Evolutionary conservation across 2,797 vertebrate genomes (phyloP).

Genomic region (Lindbergichthys nudifrons): DNA sequence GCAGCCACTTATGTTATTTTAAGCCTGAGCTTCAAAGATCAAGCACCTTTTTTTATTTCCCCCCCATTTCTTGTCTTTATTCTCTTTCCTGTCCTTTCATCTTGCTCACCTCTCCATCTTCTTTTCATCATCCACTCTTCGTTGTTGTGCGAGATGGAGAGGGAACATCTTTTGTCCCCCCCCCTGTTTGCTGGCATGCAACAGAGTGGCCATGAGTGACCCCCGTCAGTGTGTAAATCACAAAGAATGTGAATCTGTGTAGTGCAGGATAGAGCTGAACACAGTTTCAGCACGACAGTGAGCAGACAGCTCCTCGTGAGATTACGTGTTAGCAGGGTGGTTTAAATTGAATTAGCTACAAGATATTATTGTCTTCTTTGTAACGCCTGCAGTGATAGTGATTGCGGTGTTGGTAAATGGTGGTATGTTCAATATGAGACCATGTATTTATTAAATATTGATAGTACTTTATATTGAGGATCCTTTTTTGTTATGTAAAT

Average conservation of each 20-base stretch:
- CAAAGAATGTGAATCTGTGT: constrained; percentile 3
- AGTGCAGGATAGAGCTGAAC: constrained; percentile 10
- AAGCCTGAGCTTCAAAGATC: constrained; percentile 31
- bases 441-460: constrained; percentile 1
- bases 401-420: neutral
- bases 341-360: neutral
- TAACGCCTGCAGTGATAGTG: neutral
- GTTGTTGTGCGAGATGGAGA: constrained; percentile 24
- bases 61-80: constrained; percentile 10
- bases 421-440: neutral
- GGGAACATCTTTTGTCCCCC: constrained; percentile 15
- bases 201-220: constrained; percentile 41
- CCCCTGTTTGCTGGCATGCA: constrained; percentile 19
- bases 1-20: constrained; percentile 42
- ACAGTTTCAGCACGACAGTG: constrained; percentile 49
- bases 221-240: constrained; percentile 34
- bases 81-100: constrained; percentile 16
- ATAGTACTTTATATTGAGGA: neutral
- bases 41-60: constrained; percentile 8
- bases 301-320: constrained; percentile 25
- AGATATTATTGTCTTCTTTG: neutral
- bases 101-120: neutral
- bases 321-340: neutral
- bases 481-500: no score
- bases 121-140: constrained; percentile 12